Evolutionary conservation across 2,888 invertebrate species (phyloP), one percentile per base, ranked within the genome.

Genomic region (Aquatica leii): DNA sequence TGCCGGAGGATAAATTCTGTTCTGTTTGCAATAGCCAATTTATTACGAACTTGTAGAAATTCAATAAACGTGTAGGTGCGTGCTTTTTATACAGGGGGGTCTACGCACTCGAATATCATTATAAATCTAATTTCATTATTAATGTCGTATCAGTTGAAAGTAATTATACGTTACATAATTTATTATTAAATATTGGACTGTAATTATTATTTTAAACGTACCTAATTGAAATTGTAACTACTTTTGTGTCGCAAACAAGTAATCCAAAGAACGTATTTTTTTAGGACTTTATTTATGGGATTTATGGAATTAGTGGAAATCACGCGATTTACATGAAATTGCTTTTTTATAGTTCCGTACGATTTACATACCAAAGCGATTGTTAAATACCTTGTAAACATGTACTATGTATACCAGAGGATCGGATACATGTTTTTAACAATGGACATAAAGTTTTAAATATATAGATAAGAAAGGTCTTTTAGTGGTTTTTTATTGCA

Each of bases 301-400:
- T n/a, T n/a, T 21, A 11, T 20, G 40, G 40, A 50, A 58, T 61
- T 55, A 49, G 50, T 20, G 21, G 49, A 61, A 55, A 61, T 55
- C 50, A 20, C 50, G 41, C 41, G 21, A 61, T 61, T 55, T 61
- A 41, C 61, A 61, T 61, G 49, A 55, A 61, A 54, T 61, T 55
- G 48, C 49, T 54, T 48, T 24, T 24, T 37, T 46, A 54, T 46
- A 37, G 49, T 61, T 49, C 55, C 31, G 18, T 43, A 14, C 57
- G 51, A 59, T 52, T 54, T 67, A 52, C 55, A 56, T 67, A 46
- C 34, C 48, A 55, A 60, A 60, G 50, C 43, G 40, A 40, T 53
- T 59, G 62, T 62, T 53, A 62, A 62, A 55, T 34, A 49, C 49
- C 59, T 62, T 67, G 54, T 61, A 52, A 66, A 61, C 61, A 61